Base-by-base conservation (phyloP, 2,888 invertebrate genomes). In the Apoda limacodes region DNA sequence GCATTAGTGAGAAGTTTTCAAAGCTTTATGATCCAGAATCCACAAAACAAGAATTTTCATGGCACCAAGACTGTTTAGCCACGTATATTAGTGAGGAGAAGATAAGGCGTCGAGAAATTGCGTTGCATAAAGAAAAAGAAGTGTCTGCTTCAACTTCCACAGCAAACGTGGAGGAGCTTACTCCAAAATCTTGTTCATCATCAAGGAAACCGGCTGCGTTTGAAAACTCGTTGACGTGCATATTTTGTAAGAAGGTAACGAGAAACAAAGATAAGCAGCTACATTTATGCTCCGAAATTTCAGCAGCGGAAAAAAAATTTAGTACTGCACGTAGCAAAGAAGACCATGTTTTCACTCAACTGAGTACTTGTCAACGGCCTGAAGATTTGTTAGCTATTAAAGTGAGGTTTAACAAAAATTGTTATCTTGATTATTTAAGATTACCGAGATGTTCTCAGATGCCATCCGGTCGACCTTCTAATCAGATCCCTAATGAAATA, bases 381-480 rank as follows among this genome's bases (percentile, higher is more conserved):
- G 42, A 33, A 30, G 42, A 51, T 43, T 41, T 47, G 42, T 49
- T 51, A 45, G 41, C 43, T 27, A 44, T 44, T 4, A 43, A 47
- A 50, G 43, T 46, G 35, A 48, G 42, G 37, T 48, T 46, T 42
- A 46, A 48, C 25, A 37, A 40, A 32, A 34, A 39, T 27, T 37
- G 42, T 36, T 50, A 46, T 22, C 38, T 27, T 36, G 39, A 45
- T 42, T 46, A 46, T 45, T 26, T 42, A 31, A 29, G 45, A 39
- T 13, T 42, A 30, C 24, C 30, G 11, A 23, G 24, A 30, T 17
- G 17, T 19, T 23, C 30, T 7, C 22, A 25, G 22, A 25, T 15
- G 22, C 21, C 24, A 30, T 17, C 30, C 24, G 23, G n/a, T n/a
- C n/a, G n/a, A n/a, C n/a, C n/a, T n/a, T n/a, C n/a, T n/a, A n/a